phyloP scores from a whole-genome alignment of 2,797 vertebrate genomes.

The Buceros bicornis region DNA sequence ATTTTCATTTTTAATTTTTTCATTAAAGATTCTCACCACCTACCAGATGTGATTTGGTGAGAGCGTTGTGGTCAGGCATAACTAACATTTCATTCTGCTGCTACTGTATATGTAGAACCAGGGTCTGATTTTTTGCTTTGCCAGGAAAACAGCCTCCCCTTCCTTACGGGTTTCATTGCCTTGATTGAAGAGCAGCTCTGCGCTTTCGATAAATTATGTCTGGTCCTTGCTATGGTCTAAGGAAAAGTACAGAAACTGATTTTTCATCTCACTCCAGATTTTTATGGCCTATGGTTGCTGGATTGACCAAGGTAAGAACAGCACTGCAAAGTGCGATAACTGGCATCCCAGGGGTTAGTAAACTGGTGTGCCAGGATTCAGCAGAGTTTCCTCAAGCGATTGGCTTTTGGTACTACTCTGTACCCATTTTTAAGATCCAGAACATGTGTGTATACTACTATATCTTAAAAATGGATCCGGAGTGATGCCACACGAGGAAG shows the following conservation, averaged over 20 bases:
- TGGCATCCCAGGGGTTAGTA: neutral
- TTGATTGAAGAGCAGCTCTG: neutral
- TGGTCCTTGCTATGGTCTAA: neutral
- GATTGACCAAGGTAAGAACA: neutral
- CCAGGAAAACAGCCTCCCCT: neutral
- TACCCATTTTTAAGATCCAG: neutral
- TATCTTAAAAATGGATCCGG: neutral
- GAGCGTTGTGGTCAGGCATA: neutral
- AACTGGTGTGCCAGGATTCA: neutral
- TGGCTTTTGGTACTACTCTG: neutral
- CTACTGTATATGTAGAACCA: neutral
- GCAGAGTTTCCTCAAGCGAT: neutral
- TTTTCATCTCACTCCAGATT: neutral
- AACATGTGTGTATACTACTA: fast-evolving
- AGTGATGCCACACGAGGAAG: neutral
- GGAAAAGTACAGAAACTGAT: neutral
- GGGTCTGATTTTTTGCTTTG: neutral
- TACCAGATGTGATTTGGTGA: neutral
- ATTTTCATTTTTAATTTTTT: neutral
- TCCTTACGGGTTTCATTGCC: neutral
- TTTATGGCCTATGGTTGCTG: neutral
- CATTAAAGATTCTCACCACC: neutral
- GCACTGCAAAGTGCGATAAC: neutral
- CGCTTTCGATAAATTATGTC: neutral
- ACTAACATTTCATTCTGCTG: neutral